A percentile compares a stretch with the other conserved stretches of the same genome.
These are phyloP conservation scores for Drosophila tropicalis DNA, from an alignment of 1,140 invertebrate species.

Conservation along the genomic window DNA sequence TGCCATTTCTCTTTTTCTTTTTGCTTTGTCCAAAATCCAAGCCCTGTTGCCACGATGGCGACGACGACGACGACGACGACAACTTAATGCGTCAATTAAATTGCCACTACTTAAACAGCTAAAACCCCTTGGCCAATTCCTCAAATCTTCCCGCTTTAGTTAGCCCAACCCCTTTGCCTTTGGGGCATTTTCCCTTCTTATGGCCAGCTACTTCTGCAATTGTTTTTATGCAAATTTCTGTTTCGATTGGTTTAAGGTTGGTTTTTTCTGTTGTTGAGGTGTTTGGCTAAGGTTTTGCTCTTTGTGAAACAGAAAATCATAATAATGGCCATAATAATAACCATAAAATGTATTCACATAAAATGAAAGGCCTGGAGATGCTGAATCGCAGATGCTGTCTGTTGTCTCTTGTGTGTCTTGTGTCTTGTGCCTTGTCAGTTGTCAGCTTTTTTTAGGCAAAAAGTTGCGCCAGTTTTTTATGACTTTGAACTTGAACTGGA, in stretches of 20 bases:
- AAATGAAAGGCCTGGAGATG: conserved; percentile 68
- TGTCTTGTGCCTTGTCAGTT: conserved; percentile 8
- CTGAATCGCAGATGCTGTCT: conserved; percentile 17
- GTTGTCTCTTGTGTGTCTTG: conserved; percentile 33
- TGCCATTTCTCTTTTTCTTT: conserved; percentile 64
- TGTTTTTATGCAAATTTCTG: conserved; percentile 71
- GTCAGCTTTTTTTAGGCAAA: conserved; percentile 13
- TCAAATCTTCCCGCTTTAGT: not conserved
- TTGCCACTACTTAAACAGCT: conserved; percentile 54
- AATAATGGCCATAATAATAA: conserved; percentile 47
- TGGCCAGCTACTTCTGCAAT: conserved; percentile 48
- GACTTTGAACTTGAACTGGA: conserved; percentile 79
- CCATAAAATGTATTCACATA: conserved; percentile 64
- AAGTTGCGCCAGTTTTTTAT: conserved; percentile 73
- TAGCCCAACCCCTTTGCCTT: not conserved
- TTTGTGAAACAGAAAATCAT: conserved; percentile 20
- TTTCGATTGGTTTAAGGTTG: conserved; percentile 54
- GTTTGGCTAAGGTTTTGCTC: conserved; percentile 7
- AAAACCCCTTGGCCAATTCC: conserved; percentile 17
- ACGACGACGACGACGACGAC: conserved; percentile 27
- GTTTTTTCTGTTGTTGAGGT: not conserved
- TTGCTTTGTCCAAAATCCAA: conserved; percentile 32
- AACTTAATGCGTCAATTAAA: conserved; percentile 77
- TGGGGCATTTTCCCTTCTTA: not conserved
- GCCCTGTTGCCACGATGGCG: conserved; percentile 7